These are phyloP conservation scores for Amphimedon queenslandica DNA, from an alignment of 37 sponge, comb jelly and placozoan species.

Conservation along the genomic window DNA sequence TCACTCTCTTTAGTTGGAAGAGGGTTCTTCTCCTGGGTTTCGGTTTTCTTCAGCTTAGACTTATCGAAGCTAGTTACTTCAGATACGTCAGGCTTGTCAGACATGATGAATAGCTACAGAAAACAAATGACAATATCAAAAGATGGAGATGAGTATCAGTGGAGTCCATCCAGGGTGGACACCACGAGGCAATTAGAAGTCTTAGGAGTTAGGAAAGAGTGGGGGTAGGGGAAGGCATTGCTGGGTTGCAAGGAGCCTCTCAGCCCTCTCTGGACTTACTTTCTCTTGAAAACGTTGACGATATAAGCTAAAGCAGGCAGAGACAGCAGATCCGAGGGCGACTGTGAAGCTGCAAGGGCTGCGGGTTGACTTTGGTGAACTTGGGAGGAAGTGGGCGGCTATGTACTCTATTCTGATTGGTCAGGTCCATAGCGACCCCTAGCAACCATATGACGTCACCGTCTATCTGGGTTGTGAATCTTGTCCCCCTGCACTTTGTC, in stretches of 20 bases:
- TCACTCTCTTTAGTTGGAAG: constrained; percentile 87
- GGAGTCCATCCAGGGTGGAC: too few species aligned
- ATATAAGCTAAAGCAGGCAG: neutral
- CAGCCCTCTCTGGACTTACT: too few species aligned
- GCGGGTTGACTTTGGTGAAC: neutral
- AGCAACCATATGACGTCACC: constrained; percentile 30
- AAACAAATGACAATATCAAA: neutral
- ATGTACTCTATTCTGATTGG: constrained; percentile 33
- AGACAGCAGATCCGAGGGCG: neutral
- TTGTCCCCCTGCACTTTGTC: too few species aligned
- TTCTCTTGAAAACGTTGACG: neutral
- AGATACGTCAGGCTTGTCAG: constrained; percentile 81
- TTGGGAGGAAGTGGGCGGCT: constrained; percentile 18
- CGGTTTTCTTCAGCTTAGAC: constrained; percentile 76
- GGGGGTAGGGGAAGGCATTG: too few species aligned
- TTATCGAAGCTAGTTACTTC: constrained; percentile 78
- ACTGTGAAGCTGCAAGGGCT: neutral
- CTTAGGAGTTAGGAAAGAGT: too few species aligned
- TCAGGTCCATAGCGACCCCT: constrained; percentile 3
- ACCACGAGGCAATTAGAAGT: too few species aligned
- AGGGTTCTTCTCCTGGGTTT: constrained; percentile 82
- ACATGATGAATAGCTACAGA: constrained; percentile 35
- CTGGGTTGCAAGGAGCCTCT: too few species aligned
- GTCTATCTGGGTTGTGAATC: too few species aligned
- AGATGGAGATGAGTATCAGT: too few species aligned